Base-by-base conservation (phyloP, 2,113 vertebrate genomes). In the Ctenomys sociabilis region DNA sequence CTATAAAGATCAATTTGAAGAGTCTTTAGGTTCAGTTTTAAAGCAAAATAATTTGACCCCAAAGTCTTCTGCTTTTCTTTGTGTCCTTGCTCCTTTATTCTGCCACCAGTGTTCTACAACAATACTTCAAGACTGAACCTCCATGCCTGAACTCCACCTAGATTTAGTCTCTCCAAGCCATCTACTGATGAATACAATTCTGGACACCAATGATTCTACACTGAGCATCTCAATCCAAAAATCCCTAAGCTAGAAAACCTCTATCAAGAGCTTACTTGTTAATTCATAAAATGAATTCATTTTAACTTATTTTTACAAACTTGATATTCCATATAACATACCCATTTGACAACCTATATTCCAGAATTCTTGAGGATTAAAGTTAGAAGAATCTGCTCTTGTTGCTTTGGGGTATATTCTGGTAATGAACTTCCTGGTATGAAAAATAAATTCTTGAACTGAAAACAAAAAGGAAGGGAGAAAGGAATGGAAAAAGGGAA, bases 331-430 rank as follows among this genome's bases (percentile, higher is more conserved):
- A 8, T 49, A 21, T 61, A 95, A 98, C 98, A 32, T 98, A 99
- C 99, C 99, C 91, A 99, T 99, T 96, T 99, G 99, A 43, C 98
- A 99, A 1, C 99, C 99, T 6, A 99, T 95, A 13, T 99, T 99
- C 99, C 99, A 99, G 97, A 99, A 99, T 85, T 99, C 98, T 96
- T 99, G 99, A 72, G 99, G 99, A 96, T 99, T 98, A 95, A 99
- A 99, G 97, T 99, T 99, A 80, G 99, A 99, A 84, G 99, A 99
- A 3, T 43, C 94, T 0, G 98, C 77, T 97, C 99, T 98, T 16
- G 90, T 97, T 90, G 98, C 98, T 57, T 98, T 99, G 3, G 99
- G 99, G 93, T 99, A 99, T 93, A 99, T 98, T 97, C 99, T 99
- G 96, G 98, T 99, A 82, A 99, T 98, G 97, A 99, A 99, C 70